Percentiles rank a stretch among this genome's conserved stretches.
Conservation (phyloP, 2,797 vertebrate genomes). For the Luscinia luscinia region DNA sequence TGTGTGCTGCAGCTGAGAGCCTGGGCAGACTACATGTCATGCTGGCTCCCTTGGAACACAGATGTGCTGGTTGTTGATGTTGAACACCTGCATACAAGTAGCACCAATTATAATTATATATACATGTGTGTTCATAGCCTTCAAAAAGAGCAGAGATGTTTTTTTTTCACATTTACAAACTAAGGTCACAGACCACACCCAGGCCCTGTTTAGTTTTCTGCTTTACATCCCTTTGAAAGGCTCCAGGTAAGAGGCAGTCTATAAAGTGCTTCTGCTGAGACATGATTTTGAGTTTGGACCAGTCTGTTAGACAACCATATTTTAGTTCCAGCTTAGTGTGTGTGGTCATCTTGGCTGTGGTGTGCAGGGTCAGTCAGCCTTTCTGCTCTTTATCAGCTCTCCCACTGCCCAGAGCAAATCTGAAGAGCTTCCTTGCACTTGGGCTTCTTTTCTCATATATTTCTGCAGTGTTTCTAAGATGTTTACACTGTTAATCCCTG, state of each 20-base stretch:
- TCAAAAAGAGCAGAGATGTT: background rate
- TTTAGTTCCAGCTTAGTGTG: background rate
- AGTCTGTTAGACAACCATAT: background rate
- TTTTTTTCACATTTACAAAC: background rate
- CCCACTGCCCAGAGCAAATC: background rate
- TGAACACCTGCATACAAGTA: background rate
- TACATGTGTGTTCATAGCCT: background rate
- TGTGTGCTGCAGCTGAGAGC: background rate
- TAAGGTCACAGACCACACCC: background rate
- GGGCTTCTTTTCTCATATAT: background rate
- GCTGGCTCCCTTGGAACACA: background rate
- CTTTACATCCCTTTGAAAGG: background rate
- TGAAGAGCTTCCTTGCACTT: background rate
- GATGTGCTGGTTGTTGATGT: background rate
- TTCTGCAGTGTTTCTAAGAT: background rate
- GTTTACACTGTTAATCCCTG: background rate
- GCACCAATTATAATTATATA: background rate
- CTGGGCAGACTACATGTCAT: background rate
- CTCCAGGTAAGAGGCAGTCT: background rate
- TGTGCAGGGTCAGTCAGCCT: background rate
- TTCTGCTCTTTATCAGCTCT: background rate
- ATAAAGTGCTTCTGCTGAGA: background rate
- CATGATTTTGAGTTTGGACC: background rate
- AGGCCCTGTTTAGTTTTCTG: background rate
- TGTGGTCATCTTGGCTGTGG: background rate